Conservation (phyloP, 1,140 invertebrate genomes). For the Diachasma alloeum region DNA sequence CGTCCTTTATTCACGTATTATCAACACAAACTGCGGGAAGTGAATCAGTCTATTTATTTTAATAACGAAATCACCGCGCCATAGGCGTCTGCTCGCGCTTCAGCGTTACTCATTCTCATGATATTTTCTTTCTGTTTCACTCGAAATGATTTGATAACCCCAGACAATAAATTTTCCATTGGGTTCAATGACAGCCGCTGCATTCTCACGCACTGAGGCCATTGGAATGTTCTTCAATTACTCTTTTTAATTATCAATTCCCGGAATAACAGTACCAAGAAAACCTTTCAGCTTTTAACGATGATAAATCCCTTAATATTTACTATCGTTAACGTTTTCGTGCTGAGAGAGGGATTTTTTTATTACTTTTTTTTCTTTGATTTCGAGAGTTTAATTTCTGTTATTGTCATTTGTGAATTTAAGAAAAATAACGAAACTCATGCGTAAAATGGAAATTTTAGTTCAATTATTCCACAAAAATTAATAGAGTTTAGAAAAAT, state of each 20-base stretch:
- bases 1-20: background rate
- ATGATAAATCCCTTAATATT: background rate
- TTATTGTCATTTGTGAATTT: too few species aligned
- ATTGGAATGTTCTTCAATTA: background rate
- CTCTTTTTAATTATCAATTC: background rate
- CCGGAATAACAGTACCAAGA: too few species aligned
- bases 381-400: too few species aligned
- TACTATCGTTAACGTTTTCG: too few species aligned
- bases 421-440: too few species aligned
- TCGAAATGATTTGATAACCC: background rate
- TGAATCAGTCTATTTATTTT: conserved; percentile 28
- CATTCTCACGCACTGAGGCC: background rate
- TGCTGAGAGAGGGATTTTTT: too few species aligned
- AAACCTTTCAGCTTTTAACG: background rate
- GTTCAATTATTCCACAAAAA: too few species aligned
- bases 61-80: conserved; percentile 16
- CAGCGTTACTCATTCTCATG: background rate
- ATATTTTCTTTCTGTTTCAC: background rate
- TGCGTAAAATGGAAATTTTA: too few species aligned
- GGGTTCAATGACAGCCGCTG: background rate
- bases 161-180: background rate
- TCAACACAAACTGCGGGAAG: background rate
- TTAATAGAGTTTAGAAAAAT: too few species aligned
- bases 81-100: background rate
- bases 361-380: too few species aligned